phyloP scores from a whole-genome alignment of 2,888 invertebrate species.

The Dolichomitus sp. region DNA sequence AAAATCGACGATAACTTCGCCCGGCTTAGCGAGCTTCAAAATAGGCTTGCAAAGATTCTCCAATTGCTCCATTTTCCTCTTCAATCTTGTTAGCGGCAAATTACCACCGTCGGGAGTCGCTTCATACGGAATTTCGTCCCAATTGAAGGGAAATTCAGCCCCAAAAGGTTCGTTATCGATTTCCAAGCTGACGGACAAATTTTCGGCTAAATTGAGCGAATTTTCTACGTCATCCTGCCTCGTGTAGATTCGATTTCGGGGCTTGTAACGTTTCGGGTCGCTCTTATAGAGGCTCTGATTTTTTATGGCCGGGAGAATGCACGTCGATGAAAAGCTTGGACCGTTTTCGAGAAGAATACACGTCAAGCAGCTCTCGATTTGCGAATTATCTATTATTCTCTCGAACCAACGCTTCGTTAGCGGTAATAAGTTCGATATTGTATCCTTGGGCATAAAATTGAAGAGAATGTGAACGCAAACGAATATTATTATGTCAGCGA shows the following conservation, averaged over 20 bases:
- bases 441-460: constrained; percentile 83
- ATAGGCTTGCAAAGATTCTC: constrained; percentile 94
- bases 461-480: constrained; percentile 90
- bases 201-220: constrained; percentile 87
- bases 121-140: constrained; percentile 91
- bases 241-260: constrained; percentile 91
- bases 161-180: constrained; percentile 84
- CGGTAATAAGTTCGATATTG: constrained; percentile 87
- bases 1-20: constrained; percentile 95
- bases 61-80: constrained; percentile 94
- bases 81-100: constrained; percentile 91
- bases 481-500: constrained; percentile 94
- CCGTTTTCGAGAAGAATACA: constrained; percentile 77
- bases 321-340: constrained; percentile 64
- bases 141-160: constrained; percentile 88
- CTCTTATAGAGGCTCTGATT: constrained; percentile 92
- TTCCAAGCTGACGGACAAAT: constrained; percentile 86
- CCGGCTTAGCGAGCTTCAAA: constrained; percentile 89
- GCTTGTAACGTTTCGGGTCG: constrained; percentile 92
- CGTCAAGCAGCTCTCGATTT: constrained; percentile 78
- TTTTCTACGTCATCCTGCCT: constrained; percentile 92
- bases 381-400: constrained; percentile 79
- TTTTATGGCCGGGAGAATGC: constrained; percentile 86
- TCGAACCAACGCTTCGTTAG: constrained; percentile 90
- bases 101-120: constrained; percentile 93